Percentiles rank a stretch among this genome's conserved stretches.
These are phyloP conservation scores for Protaetia brevitarsis DNA, from an alignment of 1,140 invertebrate genomes.

Conservation along the genomic window DNA sequence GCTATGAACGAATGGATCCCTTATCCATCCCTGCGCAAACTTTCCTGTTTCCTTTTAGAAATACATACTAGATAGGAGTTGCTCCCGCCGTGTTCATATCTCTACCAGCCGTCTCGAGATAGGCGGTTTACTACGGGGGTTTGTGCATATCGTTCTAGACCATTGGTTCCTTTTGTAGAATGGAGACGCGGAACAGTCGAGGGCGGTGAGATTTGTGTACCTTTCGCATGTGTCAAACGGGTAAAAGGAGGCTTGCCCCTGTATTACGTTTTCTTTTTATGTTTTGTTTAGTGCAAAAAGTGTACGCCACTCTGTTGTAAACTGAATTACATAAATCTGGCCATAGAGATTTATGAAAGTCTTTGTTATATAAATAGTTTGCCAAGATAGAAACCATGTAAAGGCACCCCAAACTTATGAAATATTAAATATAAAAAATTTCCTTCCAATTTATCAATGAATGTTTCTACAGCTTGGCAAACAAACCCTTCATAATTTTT, in stretches of 20 bases:
- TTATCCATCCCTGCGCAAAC: background rate
- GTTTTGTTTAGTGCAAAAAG: too few species aligned
- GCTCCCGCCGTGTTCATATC: constrained; percentile 6
- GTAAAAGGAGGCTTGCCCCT: too few species aligned
- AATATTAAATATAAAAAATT: too few species aligned
- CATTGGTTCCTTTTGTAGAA: background rate
- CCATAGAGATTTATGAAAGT: too few species aligned
- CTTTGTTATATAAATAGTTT: too few species aligned
- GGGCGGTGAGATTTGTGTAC: background rate
- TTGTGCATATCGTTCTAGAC: constrained; percentile 10
- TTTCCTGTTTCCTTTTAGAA: constrained; percentile 8
- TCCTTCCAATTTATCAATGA: too few species aligned
- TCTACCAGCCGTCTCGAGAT: background rate
- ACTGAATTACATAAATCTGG: too few species aligned
- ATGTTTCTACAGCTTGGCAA: too few species aligned
- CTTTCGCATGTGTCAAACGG: background rate
- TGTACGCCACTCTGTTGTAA: too few species aligned
- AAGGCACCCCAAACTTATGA: too few species aligned
- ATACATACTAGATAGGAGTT: constrained; percentile 9
- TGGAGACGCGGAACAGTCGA: background rate
- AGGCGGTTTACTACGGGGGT: background rate
- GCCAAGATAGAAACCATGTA: too few species aligned
- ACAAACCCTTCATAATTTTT: too few species aligned
- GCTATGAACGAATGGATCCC: background rate
- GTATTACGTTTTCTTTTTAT: background rate